Evolutionary conservation across 2,797 vertebrate species (phyloP), one percentile per base, ranked within the genome.

Genomic region (Hydrophis major): DNA sequence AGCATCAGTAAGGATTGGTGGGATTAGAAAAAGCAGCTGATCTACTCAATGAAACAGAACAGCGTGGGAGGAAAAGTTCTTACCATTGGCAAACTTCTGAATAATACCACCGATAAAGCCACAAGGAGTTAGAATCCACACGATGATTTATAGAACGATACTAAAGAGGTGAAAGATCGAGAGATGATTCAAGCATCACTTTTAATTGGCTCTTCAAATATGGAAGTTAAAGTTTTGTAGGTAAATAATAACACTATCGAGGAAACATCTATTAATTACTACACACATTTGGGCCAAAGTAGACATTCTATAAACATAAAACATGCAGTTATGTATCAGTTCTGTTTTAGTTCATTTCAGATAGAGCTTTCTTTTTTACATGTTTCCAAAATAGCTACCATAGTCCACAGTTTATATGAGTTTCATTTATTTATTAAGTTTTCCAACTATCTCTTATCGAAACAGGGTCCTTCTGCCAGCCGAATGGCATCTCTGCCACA

Each of bases 81-180:
- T 96, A 99, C 99, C 99, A 98, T 78, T 99, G 99, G 90, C 98
- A 99, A 88, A 97, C 74, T 87, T 95, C 97, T 0, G 99, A 99
- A 95, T 99, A 99, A 95, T 99, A 99, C 97, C 98, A 98, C 55
- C 98, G 98, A 96, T 99, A 99, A 50, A 99, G 97, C 94, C 96
- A 95, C 60, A 99, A 95, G 0, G 99, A 99, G 28, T 92, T 89
- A 50, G 97, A 94, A 37, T 99, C 99, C 95, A 99, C 97, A 1
- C 98, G 98, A 96, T 99, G 99, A 97, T 99, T 98, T 95, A 99
- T 99, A 93, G 99, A 99, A 27, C 99, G 98, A 96, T 99, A 99
- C 99, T 99, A 94, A 53, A 60, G 28, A 92, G 20, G 90, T 89
- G 86, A 94, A 94, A 47, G 32, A 94, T 88, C 92, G 16, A 95